Evolutionary conservation across 2,113 vertebrate genomes (phyloP), one percentile per base, ranked within the genome.

Genomic region (Heterotilapia buettikoferi): DNA sequence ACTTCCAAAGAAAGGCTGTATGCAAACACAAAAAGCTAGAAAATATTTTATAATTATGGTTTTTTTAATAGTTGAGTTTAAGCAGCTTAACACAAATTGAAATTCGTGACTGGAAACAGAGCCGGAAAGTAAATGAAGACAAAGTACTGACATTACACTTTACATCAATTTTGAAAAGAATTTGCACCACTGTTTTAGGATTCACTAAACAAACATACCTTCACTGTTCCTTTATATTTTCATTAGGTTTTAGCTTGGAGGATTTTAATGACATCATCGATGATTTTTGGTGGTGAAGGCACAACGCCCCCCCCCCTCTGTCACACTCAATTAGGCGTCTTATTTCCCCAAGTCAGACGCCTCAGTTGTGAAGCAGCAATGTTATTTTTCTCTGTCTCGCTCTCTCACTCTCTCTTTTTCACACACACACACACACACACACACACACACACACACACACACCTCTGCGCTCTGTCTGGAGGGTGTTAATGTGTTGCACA

Each of bases 401-500:
- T 43, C 36, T 18, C 43, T 6, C 43, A 8, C 52, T 21, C 82
- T 88, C 50, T 80, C 54, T 36, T 16, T 56, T n/a, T 3, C 52
- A 1, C 57, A 3, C 73, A 3, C 2, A 19, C 59, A 6, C 57
- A 10, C 57, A 9, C 5, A 16, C 12, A 26, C 21, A 4, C 21
- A 26, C 54, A 52, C 71, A 80, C 84, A 50, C 59, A 59, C 73
- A 47, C 82, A 68, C 73, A 68, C 59, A 50, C n/a, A 14, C 9
- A 13, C 21, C 38, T 33, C 80, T 45, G 82, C 11, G 57, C 52
- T 91, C 47, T 93, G 66, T 90, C 83, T 90, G 86, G 47, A 66
- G 90, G 90, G 91, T 91, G 94, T 92, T 96, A 95, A 96, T 95
- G 92, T 91, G 95, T 92, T 92, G 87, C 96, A 95, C 92, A 89